Evolutionary conservation across 2,797 vertebrate genomes (phyloP), one percentile per base, ranked within the genome.

Genomic region (Tiaroga cobitis): DNA sequence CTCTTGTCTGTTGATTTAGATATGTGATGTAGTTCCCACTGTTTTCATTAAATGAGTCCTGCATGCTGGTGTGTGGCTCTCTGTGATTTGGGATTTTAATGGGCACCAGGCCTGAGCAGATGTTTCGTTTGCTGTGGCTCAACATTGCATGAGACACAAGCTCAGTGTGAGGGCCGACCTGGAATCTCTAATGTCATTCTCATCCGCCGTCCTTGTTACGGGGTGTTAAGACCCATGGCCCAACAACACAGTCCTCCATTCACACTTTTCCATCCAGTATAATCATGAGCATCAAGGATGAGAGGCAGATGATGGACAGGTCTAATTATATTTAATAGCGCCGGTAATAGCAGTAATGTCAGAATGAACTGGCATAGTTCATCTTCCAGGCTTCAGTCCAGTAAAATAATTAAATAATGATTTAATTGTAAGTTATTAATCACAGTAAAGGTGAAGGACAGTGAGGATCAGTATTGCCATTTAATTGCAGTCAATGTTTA

Each of bases 351-450:
- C 37, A 32, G 65, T 69, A 70, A 54, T 85, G 51, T 72, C 76
- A 73, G 77, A 80, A 37, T 63, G 6, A 73, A 63, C 68, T 65
- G 77, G 39, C 77, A 51, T 37, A 65, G 54, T 80, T 85, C 39
- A 85, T 85, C 54, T 70, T 61, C 4, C 49, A 63, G 75, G 68
- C 51, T 80, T 85, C 54, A 80, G 67, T 61, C 54, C 51, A 29
- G 43, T 73, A 24, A 63, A 79, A 85, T 79, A 80, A 78, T 84
- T 21, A 59, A 85, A 73, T 80, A 51, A 85, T 65, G 41, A 24
- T 80, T 79, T 80, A 61, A 85, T 70, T 72, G 41, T 9, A 32
- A 16, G 39, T 73, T 80, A 80, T 80, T 80, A 85, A 80, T 85
- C 77, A 73, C 29, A 51, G 54, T 72, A 63, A 39, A 80, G 24